Conservation (phyloP, 2,888 invertebrate genomes). For the Epirrhoe alternata region DNA sequence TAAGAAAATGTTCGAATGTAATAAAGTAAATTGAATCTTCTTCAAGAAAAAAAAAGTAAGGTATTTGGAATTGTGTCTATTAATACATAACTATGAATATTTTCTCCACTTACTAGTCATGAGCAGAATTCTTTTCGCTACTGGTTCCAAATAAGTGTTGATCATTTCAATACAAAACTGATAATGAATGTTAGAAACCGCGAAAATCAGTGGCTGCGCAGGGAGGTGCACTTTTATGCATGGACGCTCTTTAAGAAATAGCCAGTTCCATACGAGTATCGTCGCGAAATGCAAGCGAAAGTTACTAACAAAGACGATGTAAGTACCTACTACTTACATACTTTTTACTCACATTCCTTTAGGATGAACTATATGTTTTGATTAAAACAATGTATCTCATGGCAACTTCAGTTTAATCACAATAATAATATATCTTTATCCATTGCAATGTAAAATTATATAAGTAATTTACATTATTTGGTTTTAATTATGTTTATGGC, state of each 20-base stretch:
- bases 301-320: slow-evolving; percentile 5
- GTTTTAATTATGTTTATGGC: background rate
- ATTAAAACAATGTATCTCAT: slow-evolving; percentile 21
- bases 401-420: slow-evolving; percentile 25
- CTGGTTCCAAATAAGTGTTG: slow-evolving; percentile 31
- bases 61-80: no score
- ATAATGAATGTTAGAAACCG: slow-evolving; percentile 1
- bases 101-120: slow-evolving; percentile 47
- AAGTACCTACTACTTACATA: no score
- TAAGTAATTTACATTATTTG: slow-evolving; percentile 1
- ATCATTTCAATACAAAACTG: slow-evolving; percentile 27
- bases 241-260: background rate
- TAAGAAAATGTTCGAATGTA: no score
- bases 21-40: no score
- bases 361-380: background rate
- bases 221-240: slow-evolving; percentile 15
- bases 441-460: background rate
- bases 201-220: background rate
- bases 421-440: slow-evolving; percentile 13
- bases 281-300: slow-evolving; percentile 18
- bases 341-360: no score
- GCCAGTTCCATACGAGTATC: slow-evolving; percentile 8
- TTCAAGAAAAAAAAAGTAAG: no score
- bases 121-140: slow-evolving; percentile 41
- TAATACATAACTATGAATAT: background rate